Evolutionary conservation across 2,888 invertebrate genomes (phyloP), one percentile per base, ranked within the genome.

Genomic region (Mylabris sibirica): DNA sequence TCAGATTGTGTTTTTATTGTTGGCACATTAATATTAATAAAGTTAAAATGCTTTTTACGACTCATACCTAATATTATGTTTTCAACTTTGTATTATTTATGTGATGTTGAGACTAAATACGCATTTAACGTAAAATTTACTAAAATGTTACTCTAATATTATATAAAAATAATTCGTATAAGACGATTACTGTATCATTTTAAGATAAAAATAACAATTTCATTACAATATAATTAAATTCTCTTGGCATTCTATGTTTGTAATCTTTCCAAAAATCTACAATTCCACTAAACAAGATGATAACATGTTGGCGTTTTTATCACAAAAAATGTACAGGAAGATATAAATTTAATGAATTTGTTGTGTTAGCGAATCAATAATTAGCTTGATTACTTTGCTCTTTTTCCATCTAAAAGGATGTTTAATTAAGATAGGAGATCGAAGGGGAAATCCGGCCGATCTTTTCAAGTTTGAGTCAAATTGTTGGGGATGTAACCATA

Each of bases 1-100:
- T 70, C 71, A 76, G 75, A 77, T 77, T 75, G 72, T 67, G 73
- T 72, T 77, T 78, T 78, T 77, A 78, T 79, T 77, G 75, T 75
- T 69, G 65, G 68, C 65, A 66, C 79, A 79, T 79, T 79, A 79
- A 79, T 79, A 78, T 79, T 79, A 79, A 79, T 79, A 78, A 77
- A 78, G 75, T 77, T 76, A 74, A 78, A 75, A 77, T 70, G 76
- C 71, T 73, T 77, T 78, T 78, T 78, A 76, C 74, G 75, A 76
- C 75, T 77, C 71, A 65, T 73, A 74, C 73, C 77, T 75, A n/a
- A 76, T 74, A 76, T 76, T 74, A 75, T 71, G 74, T 74, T 77
- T 76, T 77, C 76, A 74, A 72, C 75, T 73, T 68, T 60, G 44
- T 44, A 69, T 66, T 75, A 79, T 79, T 79, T 79, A 78, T 75